phyloP scores from a whole-genome alignment of 1,140 invertebrate species.

The Saccostrea cuccullata region DNA sequence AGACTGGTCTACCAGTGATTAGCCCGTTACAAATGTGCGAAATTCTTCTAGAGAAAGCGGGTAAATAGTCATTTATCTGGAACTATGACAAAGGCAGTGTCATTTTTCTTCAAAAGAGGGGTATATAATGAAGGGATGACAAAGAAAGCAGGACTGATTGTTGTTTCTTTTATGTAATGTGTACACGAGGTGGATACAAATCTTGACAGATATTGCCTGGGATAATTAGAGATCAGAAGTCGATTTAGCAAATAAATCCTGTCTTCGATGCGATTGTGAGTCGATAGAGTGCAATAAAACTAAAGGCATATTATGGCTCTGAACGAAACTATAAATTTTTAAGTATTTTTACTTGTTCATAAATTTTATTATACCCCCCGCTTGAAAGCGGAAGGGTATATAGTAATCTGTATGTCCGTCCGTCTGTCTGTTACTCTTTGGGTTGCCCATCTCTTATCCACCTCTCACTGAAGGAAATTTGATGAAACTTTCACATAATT shows the following conservation, averaged over 20 bases:
- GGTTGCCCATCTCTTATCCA: too few species aligned
- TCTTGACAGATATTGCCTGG: not conserved
- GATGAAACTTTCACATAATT: too few species aligned
- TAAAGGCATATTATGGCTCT: too few species aligned
- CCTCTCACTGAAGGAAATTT: too few species aligned
- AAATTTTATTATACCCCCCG: too few species aligned
- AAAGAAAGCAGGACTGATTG: not conserved
- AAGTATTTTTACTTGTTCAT: too few species aligned
- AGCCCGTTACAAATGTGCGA: slow-evolving; percentile 18
- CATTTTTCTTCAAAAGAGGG: too few species aligned
- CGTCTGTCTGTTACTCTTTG: too few species aligned
- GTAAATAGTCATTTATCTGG: slow-evolving; percentile 9
- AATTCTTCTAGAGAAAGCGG: slow-evolving; percentile 26
- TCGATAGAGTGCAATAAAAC: not conserved
- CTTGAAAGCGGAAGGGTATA: too few species aligned
- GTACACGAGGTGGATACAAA: not conserved
- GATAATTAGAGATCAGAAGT: slow-evolving; percentile 1
- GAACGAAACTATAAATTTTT: too few species aligned
- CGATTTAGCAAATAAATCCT: not conserved
- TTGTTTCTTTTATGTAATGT: slow-evolving; percentile 1
- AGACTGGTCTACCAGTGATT: slow-evolving; percentile 20
- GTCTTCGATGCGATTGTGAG: not conserved
- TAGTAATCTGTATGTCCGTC: too few species aligned
- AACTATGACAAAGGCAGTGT: too few species aligned
- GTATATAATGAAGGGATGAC: not conserved